Percentiles rank a stretch among this genome's conserved stretches.
These are phyloP conservation scores for Progne subis DNA, from an alignment of 2,113 vertebrate species.

Conservation along the genomic window DNA sequence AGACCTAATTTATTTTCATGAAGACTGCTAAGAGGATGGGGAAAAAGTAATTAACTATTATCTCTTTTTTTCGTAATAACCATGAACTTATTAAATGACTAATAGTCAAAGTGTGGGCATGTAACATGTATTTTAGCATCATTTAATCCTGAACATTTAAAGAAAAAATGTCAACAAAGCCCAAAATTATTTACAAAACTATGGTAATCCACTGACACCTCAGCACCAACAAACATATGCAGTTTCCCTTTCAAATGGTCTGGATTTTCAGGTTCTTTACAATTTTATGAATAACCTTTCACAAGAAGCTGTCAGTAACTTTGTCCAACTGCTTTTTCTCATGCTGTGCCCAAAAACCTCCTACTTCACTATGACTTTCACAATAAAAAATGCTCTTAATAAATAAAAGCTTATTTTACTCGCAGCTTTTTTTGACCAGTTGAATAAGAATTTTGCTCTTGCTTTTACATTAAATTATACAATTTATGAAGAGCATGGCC, in stretches of 20 bases:
- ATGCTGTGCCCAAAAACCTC: background rate
- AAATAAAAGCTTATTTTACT: background rate
- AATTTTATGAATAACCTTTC: background rate
- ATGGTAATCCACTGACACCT: background rate
- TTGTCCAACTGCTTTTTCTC: background rate
- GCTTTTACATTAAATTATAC: background rate
- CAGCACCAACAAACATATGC: background rate
- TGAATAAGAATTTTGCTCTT: background rate
- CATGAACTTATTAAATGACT: slow-evolving; percentile 65
- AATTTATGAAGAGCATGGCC: background rate
- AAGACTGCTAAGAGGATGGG: slow-evolving; percentile 43
- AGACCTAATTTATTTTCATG: slow-evolving; percentile 73
- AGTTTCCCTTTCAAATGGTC: background rate
- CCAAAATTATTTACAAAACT: slow-evolving; percentile 4
- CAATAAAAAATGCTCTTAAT: background rate
- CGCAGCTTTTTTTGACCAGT: background rate
- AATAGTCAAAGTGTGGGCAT: slow-evolving; percentile 32
- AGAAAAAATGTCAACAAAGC: slow-evolving; percentile 40
- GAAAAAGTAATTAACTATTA: slow-evolving; percentile 73
- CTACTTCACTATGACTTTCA: background rate
- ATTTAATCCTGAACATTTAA: background rate
- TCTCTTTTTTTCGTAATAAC: slow-evolving; percentile 61
- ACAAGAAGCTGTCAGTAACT: background rate
- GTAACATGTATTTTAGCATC: slow-evolving; percentile 21
- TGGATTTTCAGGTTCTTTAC: background rate